Conservation (phyloP, 1,140 invertebrate genomes). For the Drosophila kurseongensis region DNA sequence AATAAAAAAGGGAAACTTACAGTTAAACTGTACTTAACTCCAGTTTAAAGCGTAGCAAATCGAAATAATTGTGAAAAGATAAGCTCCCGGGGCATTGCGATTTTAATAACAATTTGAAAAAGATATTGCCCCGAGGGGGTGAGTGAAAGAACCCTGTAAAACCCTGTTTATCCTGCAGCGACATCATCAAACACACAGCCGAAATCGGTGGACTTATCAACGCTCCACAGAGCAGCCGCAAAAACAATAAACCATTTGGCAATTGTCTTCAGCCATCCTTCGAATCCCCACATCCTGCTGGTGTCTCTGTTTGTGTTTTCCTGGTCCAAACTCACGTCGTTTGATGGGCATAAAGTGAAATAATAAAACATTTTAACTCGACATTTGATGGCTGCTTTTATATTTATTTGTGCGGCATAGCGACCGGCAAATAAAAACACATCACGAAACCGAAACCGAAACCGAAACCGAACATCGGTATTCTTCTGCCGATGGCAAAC, state of each 20-base stretch:
- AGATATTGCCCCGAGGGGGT: constrained; percentile 66
- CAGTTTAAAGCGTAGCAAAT: constrained; percentile 52
- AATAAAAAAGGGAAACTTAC: neutral
- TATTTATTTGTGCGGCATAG: constrained; percentile 76
- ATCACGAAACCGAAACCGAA: constrained; percentile 37
- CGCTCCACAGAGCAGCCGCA: constrained; percentile 46
- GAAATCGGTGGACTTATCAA: constrained; percentile 63
- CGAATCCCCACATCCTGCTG: constrained; percentile 8
- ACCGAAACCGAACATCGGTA: constrained; percentile 11
- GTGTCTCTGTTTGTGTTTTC: constrained; percentile 26
- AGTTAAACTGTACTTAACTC: constrained; percentile 4
- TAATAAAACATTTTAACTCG: constrained; percentile 83
- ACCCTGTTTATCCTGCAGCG: constrained; percentile 66
- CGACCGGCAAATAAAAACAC: constrained; percentile 78
- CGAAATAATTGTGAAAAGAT: constrained; percentile 56
- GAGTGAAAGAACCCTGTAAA: constrained; percentile 4
- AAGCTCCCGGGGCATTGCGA: constrained; percentile 42
- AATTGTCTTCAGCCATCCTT: constrained; percentile 61
- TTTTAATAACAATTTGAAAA: constrained; percentile 75
- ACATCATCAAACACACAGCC: constrained; percentile 62
- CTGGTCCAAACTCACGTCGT: constrained; percentile 46
- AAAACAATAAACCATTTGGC: constrained; percentile 78
- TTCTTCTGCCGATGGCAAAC: constrained; percentile 31
- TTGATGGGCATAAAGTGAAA: constrained; percentile 68
- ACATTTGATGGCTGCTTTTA: constrained; percentile 74